Evolutionary conservation across 2,797 vertebrate genomes (phyloP).

Genomic region (Macrochelys suwanniensis): DNA sequence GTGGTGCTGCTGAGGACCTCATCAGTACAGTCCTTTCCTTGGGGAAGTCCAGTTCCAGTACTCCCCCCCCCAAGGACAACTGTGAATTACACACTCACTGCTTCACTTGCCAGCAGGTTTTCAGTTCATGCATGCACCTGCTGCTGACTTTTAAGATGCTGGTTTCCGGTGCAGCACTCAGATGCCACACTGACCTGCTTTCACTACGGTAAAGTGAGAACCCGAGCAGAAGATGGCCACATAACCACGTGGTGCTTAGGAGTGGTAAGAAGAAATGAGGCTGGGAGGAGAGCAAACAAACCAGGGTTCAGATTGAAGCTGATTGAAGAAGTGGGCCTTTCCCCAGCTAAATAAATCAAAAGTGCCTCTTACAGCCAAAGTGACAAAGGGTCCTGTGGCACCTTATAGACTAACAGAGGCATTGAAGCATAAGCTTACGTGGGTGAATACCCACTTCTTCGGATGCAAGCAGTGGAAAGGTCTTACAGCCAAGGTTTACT

Average conservation of each 20-base stretch:
- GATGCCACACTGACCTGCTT: conserved; percentile 20
- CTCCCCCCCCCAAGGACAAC: neutral
- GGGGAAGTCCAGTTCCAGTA: neutral
- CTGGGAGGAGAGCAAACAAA: neutral
- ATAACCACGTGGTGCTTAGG: neutral
- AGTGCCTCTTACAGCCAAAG: neutral
- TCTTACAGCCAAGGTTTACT: neutral
- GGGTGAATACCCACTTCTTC: no score
- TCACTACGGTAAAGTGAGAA: neutral
- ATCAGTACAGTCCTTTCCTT: neutral
- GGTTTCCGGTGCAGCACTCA: neutral
- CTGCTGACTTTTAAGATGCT: fast-evolving
- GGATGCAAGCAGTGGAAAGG: no score
- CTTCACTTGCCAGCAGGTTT: neutral
- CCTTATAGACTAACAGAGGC: no score
- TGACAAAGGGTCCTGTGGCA: no score
- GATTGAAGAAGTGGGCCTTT: neutral
- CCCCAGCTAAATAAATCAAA: neutral
- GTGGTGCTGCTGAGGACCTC: neutral
- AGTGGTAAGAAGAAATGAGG: neutral
- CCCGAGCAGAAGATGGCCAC: neutral
- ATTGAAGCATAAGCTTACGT: no score
- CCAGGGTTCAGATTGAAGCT: neutral
- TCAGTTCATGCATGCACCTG: fast-evolving
- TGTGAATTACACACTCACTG: neutral